Evolutionary conservation across 2,797 vertebrate species (phyloP), one percentile per base, ranked within the genome.

Genomic region (Tragopan temminckii): DNA sequence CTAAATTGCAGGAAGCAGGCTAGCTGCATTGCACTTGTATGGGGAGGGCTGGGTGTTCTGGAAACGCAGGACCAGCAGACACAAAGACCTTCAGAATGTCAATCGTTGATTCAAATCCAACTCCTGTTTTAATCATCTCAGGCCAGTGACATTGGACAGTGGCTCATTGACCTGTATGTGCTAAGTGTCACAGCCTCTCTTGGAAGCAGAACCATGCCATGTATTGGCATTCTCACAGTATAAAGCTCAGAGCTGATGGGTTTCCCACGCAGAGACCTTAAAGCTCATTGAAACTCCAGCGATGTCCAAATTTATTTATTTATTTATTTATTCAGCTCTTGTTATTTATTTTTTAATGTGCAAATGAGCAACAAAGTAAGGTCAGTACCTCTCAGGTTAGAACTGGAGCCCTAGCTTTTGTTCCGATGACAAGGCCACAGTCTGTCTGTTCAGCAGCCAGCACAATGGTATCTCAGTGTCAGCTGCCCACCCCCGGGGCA

Each of bases 401-500:
- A 96, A 75, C 36, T 75, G 35, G 46, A 95, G 86, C 69, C 66
- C 85, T 85, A 76, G 67, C 72, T 88, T 93, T 90, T 89, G 67
- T 93, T 83, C 50, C 0, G 1, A 84, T 88, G 89, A 89, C 79
- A 92, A 85, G 77, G 88, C 76, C 50, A 13, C 88, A 88, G 81
- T 83, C 74, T 96, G 80, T 93, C 71, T 77, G 59, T 78, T 79
- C 55, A 89, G 70, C 81, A 80, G 67, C 62, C 71, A 90, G 80
- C 67, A 93, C 92, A 88, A 74, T 90, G 92, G 79, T 66, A 94
- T 58, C 80, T 89, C 84, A 90, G 96, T 93, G 83, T 94, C 90
- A 74, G 71, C 81, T 95, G 91, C 84, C 88, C 86, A 57, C 57
- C 57, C 33, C 62, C 83, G 6, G 88, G 85, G 89, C 70, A 93